Percentiles rank a stretch among this genome's conserved stretches.
Conservation (phyloP, 2,888 invertebrate genomes). For the Leptinotarsa peninsularis region DNA sequence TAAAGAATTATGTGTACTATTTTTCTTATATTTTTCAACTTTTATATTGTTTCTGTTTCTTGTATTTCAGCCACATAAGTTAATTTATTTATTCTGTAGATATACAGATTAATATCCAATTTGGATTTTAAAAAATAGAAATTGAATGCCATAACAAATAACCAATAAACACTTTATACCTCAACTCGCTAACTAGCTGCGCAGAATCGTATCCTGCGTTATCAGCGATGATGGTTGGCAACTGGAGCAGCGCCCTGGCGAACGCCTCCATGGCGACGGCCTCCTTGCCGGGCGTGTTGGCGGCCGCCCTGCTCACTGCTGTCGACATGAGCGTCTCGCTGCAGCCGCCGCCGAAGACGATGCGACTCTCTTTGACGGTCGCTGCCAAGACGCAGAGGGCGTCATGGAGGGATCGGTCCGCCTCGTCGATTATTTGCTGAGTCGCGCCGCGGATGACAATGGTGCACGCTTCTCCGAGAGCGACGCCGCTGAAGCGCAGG, state of each 20-base stretch:
- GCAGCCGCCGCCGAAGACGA: conserved; percentile 90
- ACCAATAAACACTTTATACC: no score
- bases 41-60: no score
- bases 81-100: no score
- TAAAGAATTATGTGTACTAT: no score
- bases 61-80: no score
- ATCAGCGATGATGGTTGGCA: conserved; percentile 97
- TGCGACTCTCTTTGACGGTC: conserved; percentile 92
- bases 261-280: conserved; percentile 97
- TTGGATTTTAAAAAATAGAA: no score
- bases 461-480: conserved; percentile 96
- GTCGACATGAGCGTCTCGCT: conserved; percentile 98
- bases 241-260: conserved; percentile 86
- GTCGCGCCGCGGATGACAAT: conserved; percentile 98
- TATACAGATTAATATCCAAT: no score
- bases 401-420: conserved; percentile 97
- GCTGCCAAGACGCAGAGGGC: conserved; percentile 97
- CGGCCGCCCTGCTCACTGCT: conserved; percentile 86
- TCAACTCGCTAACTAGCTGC: conserved; percentile 89
- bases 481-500: conserved; percentile 94
- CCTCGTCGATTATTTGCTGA: conserved; percentile 98
- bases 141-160: no score
- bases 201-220: conserved; percentile 99
- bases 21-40: no score
- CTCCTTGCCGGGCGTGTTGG: conserved; percentile 95